Evolutionary conservation across 2,888 invertebrate genomes (phyloP).

Genomic region (Nephrocerus scutellatus): DNA sequence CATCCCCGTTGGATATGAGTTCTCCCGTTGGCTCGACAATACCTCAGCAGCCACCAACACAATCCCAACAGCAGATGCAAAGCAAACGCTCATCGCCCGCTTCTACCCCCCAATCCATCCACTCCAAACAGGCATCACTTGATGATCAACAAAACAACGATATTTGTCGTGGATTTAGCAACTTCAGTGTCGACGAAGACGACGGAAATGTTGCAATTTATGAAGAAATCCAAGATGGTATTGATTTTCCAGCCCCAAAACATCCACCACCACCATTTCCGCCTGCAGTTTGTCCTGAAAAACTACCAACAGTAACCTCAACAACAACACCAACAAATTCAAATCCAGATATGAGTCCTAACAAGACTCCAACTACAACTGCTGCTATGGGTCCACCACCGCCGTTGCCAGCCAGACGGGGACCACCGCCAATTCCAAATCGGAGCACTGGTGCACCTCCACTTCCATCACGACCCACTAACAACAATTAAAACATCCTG

Average conservation of each 20-base stretch:
- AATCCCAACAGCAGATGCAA: constrained; percentile 33
- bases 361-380: constrained; percentile 29
- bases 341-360: constrained; percentile 17
- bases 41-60: constrained; percentile 33
- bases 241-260: constrained; percentile 50
- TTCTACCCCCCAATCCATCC: constrained; percentile 34
- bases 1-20: constrained; percentile 27
- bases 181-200: too few species aligned
- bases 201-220: constrained; percentile 48
- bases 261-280: constrained; percentile 59
- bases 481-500: constrained; percentile 41
- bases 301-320: constrained; percentile 40
- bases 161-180: constrained; percentile 20
- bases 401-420: constrained; percentile 52
- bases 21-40: constrained; percentile 28
- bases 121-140: constrained; percentile 32
- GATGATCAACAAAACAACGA: constrained; percentile 22
- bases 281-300: constrained; percentile 27
- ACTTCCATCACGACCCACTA: constrained; percentile 40
- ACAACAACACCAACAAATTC: constrained; percentile 16
- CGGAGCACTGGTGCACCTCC: constrained; percentile 45
- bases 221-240: constrained; percentile 53
- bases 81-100: constrained; percentile 36
- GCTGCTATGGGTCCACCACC: constrained; percentile 53
- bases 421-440: constrained; percentile 46